Conservation (phyloP, 1,140 invertebrate species). For the Gryllus bimaculatus region DNA sequence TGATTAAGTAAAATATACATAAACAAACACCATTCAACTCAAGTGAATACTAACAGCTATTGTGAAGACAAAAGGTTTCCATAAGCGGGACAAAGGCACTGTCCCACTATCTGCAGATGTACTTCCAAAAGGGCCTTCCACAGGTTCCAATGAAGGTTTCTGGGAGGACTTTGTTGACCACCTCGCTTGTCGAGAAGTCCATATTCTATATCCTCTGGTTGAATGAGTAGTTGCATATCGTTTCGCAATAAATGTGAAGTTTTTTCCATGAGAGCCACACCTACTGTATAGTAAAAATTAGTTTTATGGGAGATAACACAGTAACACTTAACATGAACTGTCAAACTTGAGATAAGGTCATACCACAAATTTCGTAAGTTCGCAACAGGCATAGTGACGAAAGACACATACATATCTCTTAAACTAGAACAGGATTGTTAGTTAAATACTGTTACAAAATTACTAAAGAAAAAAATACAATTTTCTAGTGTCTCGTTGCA, state of each 20-base stretch:
- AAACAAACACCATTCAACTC: background rate
- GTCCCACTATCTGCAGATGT: background rate
- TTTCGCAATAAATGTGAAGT: background rate
- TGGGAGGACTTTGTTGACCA: background rate
- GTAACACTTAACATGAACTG: background rate
- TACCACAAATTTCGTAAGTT: background rate
- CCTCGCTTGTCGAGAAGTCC: background rate
- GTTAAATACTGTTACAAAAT: too few species aligned
- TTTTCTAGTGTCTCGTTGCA: too few species aligned
- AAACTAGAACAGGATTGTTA: too few species aligned
- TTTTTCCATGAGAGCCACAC: background rate
- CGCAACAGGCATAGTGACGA: background rate
- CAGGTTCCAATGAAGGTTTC: background rate
- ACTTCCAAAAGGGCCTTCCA: background rate
- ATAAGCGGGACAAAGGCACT: background rate
- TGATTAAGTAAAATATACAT: background rate
- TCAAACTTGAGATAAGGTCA: background rate
- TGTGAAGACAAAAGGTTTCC: slow-evolving; percentile 7
- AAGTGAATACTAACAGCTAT: background rate
- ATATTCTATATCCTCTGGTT: background rate
- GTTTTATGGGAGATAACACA: too few species aligned
- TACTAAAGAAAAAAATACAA: too few species aligned
- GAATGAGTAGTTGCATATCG: background rate
- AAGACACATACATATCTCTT: background rate
- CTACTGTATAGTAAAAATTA: background rate